phyloP scores from a whole-genome alignment of 92 coral and sea anemone genomes.

The Actinostola sp. region DNA sequence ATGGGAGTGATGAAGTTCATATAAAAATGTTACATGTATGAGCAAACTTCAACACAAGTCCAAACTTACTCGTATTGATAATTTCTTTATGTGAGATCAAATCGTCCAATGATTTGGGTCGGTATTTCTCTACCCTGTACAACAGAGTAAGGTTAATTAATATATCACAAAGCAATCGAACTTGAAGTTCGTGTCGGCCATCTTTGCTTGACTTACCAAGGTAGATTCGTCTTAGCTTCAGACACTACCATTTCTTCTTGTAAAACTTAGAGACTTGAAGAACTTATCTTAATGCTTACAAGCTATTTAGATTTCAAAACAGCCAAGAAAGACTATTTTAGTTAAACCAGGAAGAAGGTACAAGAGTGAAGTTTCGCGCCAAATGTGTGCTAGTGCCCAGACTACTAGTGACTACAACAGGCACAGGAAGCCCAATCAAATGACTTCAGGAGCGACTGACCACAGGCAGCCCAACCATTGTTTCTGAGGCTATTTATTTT shows the following conservation, averaged over 20 bases:
- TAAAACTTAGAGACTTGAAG: neutral
- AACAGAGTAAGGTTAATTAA: neutral
- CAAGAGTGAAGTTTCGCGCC: neutral
- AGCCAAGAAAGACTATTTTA: no score
- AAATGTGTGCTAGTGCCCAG: neutral
- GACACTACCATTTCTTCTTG: constrained; percentile 22
- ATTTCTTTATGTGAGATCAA: constrained; percentile 95
- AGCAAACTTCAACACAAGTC: neutral
- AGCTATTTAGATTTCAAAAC: neutral
- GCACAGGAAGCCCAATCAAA: neutral
- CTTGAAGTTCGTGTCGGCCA: neutral
- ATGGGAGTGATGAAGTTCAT: no score
- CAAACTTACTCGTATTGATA: constrained; percentile 89
- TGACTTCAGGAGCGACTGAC: no score
- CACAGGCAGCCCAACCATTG: no score
- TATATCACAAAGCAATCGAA: neutral
- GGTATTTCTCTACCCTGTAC: constrained; percentile 93
- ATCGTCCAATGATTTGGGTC: constrained; percentile 88
- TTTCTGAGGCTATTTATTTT: no score
- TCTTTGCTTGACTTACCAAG: constrained; percentile 43
- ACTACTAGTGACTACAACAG: neutral
- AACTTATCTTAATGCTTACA: neutral
- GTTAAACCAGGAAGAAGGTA: neutral
- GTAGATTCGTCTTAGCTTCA: constrained; percentile 56
- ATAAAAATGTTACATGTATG: no score